Conservation (phyloP, 2,888 invertebrate species). For the Eupithecia centaureata region DNA sequence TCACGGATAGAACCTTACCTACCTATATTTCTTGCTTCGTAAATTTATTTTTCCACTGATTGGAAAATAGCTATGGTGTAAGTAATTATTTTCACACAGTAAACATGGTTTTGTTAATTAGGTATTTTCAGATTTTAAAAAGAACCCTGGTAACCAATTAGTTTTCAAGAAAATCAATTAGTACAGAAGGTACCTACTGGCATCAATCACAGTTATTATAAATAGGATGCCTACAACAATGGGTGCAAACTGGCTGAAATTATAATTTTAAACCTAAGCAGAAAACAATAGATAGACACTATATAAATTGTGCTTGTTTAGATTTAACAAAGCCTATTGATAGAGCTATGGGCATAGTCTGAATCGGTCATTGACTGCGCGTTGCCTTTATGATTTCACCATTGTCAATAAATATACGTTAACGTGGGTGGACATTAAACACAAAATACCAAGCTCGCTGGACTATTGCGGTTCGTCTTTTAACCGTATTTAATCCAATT, state of each 20-base stretch:
- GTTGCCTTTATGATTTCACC: conserved; percentile 27
- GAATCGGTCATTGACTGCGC: conserved; percentile 51
- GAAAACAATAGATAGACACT: neutral
- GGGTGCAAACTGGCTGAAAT: neutral
- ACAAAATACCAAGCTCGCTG: neutral
- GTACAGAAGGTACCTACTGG: too few relatives aligned
- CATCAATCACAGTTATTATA: neutral
- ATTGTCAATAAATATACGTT: conserved; percentile 38
- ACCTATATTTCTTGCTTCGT: neutral
- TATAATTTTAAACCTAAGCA: neutral
- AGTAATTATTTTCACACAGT: neutral
- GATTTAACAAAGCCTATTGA: neutral
- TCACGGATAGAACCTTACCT: too few relatives aligned
- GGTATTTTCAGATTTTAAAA: neutral
- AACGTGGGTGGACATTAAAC: conserved; percentile 43
- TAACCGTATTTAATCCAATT: neutral
- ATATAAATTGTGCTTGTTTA: neutral
- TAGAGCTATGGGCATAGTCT: conserved; percentile 11
- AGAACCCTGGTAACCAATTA: neutral
- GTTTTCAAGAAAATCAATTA: too few relatives aligned
- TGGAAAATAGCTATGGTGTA: neutral
- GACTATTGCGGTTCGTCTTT: neutral
- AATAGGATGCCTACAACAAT: neutral
- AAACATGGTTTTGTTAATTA: neutral
- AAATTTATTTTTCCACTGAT: neutral